Evolutionary conservation across 2,888 invertebrate genomes (phyloP), one percentile per base, ranked within the genome.

Genomic region (Ctena decussata): DNA sequence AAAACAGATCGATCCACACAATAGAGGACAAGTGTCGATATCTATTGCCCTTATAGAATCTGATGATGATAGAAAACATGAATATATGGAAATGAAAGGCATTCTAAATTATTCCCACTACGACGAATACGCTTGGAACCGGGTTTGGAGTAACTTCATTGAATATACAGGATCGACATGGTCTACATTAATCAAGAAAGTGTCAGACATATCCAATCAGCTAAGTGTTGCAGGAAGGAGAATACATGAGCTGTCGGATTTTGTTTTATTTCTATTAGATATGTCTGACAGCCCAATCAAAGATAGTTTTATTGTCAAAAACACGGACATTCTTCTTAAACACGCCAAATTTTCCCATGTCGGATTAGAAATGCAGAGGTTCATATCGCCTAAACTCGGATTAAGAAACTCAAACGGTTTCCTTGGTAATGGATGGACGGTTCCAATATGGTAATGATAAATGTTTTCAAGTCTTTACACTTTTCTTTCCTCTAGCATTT

Each of bases 371-470:
- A 24, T 82, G 8, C 70, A 65, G 2, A 24, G 77, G 8, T 60
- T 30, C 5, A 30, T 82, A 15, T 78, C 85, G n/a, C 57, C 76
- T 2, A 78, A 72, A 72, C 75, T 85, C 57, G 82, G 85, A 2
- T 53, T 74, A 6, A 75, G 76, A 84, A 32, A 35, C 21, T 24
- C 80, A 35, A 15, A 49, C 11, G 79, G 86, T 21, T 39, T 46
- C 8, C 32, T 86, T 24, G 86, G 86, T 57, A 78, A 60, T 27
- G 86, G 86, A 49, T 86, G 86, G 86, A 81, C 77, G 24, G 32
- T 78, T 0, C 79, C 86, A 1, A 41, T 75, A 12, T 86, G 86
- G 86, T 86, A 69, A 76, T n/a, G n/a, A n/a, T n/a, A n/a, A n/a
- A n/a, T n/a, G n/a, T n/a, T n/a, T n/a, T n/a, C n/a, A n/a, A n/a